phyloP scores from a whole-genome alignment of 2,113 vertebrate genomes.

The Gorilla gorilla region DNA sequence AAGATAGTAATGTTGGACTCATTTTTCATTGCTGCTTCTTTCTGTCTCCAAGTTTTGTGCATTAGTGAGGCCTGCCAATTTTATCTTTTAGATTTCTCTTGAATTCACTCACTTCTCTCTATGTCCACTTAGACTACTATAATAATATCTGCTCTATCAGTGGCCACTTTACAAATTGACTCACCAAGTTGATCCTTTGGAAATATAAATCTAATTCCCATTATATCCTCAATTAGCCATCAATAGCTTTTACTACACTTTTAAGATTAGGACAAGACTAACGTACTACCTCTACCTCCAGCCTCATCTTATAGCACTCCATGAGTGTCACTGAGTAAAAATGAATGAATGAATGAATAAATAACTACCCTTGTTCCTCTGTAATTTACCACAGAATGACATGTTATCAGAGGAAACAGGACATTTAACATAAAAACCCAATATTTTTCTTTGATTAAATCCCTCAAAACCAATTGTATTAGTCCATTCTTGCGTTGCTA shows the following conservation, averaged over 20 bases:
- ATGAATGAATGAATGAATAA: neutral
- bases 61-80: neutral
- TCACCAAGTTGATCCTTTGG: neutral
- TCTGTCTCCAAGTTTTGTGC: neutral
- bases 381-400: neutral
- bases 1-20: neutral
- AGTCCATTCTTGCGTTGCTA: too few species aligned
- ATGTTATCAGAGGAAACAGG: neutral
- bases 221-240: neutral
- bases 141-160: neutral
- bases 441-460: neutral
- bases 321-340: neutral
- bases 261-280: neutral
- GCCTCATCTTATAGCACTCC: neutral
- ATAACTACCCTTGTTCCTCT: neutral
- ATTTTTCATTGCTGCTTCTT: neutral
- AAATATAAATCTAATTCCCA: neutral
- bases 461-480: neutral
- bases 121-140: neutral
- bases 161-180: neutral
- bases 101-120: neutral
- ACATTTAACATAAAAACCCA: neutral
- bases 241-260: neutral
- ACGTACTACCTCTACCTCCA: neutral
- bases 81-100: neutral